phyloP scores from a whole-genome alignment of 2,888 invertebrate genomes.

The Thelaira solivaga region DNA sequence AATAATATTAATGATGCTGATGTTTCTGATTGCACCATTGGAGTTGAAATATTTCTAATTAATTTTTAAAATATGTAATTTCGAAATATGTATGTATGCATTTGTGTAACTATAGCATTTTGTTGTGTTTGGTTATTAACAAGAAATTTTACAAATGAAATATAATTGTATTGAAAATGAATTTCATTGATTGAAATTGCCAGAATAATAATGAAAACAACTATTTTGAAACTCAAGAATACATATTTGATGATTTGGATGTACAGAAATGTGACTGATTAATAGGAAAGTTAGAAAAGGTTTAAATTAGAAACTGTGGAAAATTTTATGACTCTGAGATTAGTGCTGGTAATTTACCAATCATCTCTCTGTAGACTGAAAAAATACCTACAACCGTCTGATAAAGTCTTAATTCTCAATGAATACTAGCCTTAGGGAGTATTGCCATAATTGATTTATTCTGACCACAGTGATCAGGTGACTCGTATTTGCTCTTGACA shows the following conservation, averaged over 20 bases:
- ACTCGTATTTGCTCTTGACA: too few relatives aligned
- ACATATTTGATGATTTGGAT: background rate
- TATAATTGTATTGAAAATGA: conserved; percentile 11
- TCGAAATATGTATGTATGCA: background rate
- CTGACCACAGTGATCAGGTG: too few relatives aligned
- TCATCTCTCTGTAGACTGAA: too few relatives aligned
- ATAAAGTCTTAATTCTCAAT: too few relatives aligned
- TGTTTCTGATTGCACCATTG: conserved; percentile 21
- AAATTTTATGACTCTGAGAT: too few relatives aligned
- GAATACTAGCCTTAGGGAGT: too few relatives aligned
- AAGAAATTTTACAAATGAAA: conserved; percentile 52
- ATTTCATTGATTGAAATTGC: conserved; percentile 10
- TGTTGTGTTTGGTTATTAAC: conserved; percentile 30
- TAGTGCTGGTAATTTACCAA: too few relatives aligned
- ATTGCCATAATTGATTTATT: too few relatives aligned
- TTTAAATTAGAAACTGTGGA: too few relatives aligned
- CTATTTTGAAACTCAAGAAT: conserved; percentile 16
- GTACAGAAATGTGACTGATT: background rate
- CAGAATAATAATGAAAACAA: conserved; percentile 20
- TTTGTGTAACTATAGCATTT: conserved; percentile 7
- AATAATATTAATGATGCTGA: background rate
- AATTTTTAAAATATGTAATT: conserved; percentile 30
- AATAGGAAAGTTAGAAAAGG: too few relatives aligned
- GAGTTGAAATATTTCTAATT: conserved; percentile 24
- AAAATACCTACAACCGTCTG: too few relatives aligned